Evolutionary conservation across 2,113 vertebrate genomes (phyloP).

Genomic region (Connochaetes taurinus): DNA sequence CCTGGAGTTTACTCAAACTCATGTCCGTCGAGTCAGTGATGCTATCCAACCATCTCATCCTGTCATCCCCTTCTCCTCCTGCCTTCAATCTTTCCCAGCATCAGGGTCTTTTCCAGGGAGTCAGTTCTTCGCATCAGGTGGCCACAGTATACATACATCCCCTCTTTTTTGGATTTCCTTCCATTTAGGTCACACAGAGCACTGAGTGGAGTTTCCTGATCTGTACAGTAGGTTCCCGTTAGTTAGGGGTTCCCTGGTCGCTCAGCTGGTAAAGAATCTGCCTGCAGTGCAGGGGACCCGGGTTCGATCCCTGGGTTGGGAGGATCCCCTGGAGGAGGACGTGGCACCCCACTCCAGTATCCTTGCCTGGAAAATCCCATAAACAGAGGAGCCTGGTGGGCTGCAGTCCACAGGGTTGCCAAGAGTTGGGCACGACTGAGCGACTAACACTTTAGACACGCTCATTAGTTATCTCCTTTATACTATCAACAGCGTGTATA

Average conservation of each 20-base stretch:
- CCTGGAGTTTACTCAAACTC: neutral
- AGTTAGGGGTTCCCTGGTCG: neutral
- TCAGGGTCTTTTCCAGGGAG: neutral
- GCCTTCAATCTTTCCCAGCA: neutral
- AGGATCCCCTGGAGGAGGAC: neutral
- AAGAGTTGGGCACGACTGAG: neutral
- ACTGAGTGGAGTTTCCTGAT: neutral
- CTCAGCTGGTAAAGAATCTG: neutral
- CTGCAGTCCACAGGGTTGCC: neutral
- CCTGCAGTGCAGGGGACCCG: neutral
- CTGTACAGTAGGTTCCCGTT: neutral
- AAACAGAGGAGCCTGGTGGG: neutral
- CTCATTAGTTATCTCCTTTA: neutral
- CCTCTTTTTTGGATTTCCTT: neutral
- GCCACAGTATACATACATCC: fast-evolving
- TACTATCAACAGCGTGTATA: fast-evolving
- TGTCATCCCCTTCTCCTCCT: neutral
- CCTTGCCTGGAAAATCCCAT: neutral
- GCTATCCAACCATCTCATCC: neutral
- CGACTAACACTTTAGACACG: neutral
- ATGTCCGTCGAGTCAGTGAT: neutral
- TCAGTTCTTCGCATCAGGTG: neutral
- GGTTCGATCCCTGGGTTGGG: neutral
- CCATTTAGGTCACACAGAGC: neutral
- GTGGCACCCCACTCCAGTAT: neutral